A percentile compares a stretch with the other conserved stretches of the same genome.
Evolutionary conservation across 2,113 vertebrate species (phyloP).

Genomic region (Micronisus gabar): DNA sequence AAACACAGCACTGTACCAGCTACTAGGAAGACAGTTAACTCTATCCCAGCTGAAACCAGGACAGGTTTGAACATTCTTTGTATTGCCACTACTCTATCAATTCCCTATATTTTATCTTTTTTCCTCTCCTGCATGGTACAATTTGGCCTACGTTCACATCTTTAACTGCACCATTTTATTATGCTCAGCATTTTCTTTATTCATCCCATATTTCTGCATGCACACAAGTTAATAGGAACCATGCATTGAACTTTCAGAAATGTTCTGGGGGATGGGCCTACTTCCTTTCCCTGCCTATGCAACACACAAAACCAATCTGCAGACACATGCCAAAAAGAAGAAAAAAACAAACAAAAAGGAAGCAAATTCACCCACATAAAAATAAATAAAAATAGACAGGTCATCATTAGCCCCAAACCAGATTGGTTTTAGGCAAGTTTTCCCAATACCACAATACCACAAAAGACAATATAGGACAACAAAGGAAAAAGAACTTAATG

Average conservation of each 20-base stretch:
- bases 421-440: background rate
- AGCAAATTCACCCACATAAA: background rate
- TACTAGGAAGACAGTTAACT: too few species aligned
- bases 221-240: background rate
- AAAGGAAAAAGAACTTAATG: background rate
- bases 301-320: background rate
- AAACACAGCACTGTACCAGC: too few species aligned
- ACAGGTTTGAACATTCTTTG: background rate
- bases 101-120: background rate
- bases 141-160: background rate
- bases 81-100: background rate
- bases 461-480: background rate
- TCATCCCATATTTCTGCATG: background rate
- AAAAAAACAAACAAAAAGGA: background rate
- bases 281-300: background rate
- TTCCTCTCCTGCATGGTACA: background rate
- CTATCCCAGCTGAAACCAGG: too few species aligned
- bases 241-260: background rate
- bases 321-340: background rate
- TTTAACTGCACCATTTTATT: background rate
- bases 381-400: background rate
- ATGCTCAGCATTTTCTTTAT: background rate
- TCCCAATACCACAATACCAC: background rate
- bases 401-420: background rate
- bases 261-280: background rate